These are phyloP conservation scores for Speoplatyrhinus poulsoni DNA, from an alignment of 2,113 vertebrate genomes.

Conservation along the genomic window DNA sequence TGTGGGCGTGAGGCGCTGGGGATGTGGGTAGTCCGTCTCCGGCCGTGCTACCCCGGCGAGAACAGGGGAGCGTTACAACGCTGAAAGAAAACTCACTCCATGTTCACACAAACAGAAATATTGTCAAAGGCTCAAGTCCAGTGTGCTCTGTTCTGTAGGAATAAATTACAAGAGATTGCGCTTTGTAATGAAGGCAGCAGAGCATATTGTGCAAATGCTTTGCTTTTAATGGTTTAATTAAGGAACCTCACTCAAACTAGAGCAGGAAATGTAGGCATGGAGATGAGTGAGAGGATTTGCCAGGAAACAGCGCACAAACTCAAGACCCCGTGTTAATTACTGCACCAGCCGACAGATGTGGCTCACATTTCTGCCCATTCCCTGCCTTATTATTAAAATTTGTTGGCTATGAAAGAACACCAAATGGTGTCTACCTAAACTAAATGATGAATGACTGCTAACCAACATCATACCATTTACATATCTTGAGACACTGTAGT, in stretches of 20 bases:
- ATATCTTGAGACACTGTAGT: slow-evolving; percentile 34
- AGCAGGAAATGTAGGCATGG: slow-evolving; percentile 64
- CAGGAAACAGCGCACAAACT: slow-evolving; percentile 31
- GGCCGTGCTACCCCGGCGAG: too few species aligned
- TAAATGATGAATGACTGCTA: slow-evolving; percentile 54
- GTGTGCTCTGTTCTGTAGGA: slow-evolving; percentile 49
- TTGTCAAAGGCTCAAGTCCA: slow-evolving; percentile 36
- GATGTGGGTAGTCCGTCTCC: too few species aligned
- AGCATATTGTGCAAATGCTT: slow-evolving; percentile 71
- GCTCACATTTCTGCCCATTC: slow-evolving; percentile 57
- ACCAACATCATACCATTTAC: slow-evolving; percentile 39
- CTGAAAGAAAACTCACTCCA: slow-evolving; percentile 8
- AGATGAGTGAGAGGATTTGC: slow-evolving; percentile 49
- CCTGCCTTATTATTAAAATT: slow-evolving; percentile 64
- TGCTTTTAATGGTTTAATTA: slow-evolving; percentile 78
- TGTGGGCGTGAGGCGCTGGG: too few species aligned
- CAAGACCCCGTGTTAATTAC: slow-evolving; percentile 63
- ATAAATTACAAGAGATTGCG: slow-evolving; percentile 69
- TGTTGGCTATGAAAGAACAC: slow-evolving; percentile 46
- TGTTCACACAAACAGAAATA: slow-evolving; percentile 16
- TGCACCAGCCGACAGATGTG: slow-evolving; percentile 67
- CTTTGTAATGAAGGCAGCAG: slow-evolving; percentile 67
- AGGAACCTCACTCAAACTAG: slow-evolving; percentile 65
- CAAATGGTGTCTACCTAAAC: slow-evolving; percentile 57
- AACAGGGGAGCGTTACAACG: too few species aligned